Evolutionary conservation across 2,888 invertebrate genomes (phyloP), one percentile per base, ranked within the genome.

Genomic region (Amblyjoppa fuscipennis): DNA sequence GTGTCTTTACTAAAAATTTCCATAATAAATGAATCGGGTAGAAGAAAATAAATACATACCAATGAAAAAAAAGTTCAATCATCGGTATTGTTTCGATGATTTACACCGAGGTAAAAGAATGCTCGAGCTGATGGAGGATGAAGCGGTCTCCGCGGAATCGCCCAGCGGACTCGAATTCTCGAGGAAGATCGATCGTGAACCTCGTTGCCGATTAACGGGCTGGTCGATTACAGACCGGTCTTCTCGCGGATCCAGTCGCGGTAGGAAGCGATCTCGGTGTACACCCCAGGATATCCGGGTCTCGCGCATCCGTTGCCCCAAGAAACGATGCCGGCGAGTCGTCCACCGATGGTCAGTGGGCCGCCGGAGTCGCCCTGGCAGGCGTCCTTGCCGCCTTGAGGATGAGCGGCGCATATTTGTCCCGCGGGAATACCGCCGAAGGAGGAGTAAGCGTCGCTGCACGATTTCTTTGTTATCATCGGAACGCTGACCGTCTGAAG

Each of bases 281-380:
- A 92, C 77, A 94, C 95, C 3, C 94, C 94, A 0, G 95, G 92
- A 84, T 94, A 90, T 0, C 95, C 93, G 1, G 95, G 87, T 0
- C 95, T 94, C 6, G 95, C 95, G 3, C 95, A 95, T 13, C 95
- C 95, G 87, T 95, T 95, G 81, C 95, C 95, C 95, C 95, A 92
- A 6, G 91, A 92, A 0, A 90, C 90, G 61, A 92, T 88, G 61
- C 92, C 92, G 73, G 91, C 91, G 0, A 91, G 87, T 28, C 90
- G 89, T 76, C 91, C 90, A 2, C 83, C 77, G 69, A 92, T 87
- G 38, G 89, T 85, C 9, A 92, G 76, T 0, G 91, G 91, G 20
- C 92, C 91, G 75, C 92, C 92, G 28, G 91, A 92, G 76, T 92
- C 91, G 74, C 91, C 91, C 59, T 89, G 89, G 81, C 91, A 91